phyloP scores from a whole-genome alignment of 2,113 vertebrate genomes.

The Pyrgilauda ruficollis region DNA sequence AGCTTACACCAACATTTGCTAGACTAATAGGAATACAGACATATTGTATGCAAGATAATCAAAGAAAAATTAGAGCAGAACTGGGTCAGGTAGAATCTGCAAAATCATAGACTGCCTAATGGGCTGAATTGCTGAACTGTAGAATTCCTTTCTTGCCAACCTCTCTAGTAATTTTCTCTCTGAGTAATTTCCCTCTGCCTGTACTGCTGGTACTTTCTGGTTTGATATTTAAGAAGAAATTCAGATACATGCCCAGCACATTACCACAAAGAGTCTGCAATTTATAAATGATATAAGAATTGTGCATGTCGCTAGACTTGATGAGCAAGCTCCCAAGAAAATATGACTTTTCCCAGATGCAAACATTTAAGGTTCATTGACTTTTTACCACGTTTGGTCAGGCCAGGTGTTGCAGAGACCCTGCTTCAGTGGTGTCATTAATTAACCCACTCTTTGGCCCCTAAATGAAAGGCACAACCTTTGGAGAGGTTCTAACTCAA shows the following conservation, averaged over 20 bases:
- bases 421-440: neutral
- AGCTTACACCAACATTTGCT: neutral
- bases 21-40: neutral
- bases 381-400: neutral
- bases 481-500: neutral
- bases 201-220: neutral
- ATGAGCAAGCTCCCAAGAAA: neutral
- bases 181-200: neutral
- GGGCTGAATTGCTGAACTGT: neutral
- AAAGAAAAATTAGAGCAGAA: neutral
- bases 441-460: neutral
- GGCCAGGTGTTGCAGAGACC: neutral
- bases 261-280: neutral
- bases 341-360: neutral
- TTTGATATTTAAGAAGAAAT: neutral
- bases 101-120: neutral
- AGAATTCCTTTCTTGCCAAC: neutral
- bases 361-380: neutral
- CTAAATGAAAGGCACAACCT: neutral
- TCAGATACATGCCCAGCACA: neutral
- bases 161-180: neutral
- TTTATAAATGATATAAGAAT: neutral
- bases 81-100: neutral
- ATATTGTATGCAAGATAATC: neutral
- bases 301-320: neutral